phyloP scores from a whole-genome alignment of 2,888 invertebrate species.

The Alsophila aescularia region DNA sequence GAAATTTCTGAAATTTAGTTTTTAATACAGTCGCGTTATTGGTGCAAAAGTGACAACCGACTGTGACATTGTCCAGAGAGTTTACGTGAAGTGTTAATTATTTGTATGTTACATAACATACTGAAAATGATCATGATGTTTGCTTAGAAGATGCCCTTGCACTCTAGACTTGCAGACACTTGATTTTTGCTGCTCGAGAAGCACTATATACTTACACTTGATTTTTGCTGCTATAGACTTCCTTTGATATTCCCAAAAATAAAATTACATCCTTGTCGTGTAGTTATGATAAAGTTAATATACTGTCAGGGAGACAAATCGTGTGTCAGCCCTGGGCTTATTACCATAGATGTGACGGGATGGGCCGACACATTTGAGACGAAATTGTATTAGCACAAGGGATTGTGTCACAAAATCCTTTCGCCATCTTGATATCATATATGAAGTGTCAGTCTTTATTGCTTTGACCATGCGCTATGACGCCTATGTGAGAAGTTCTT shows the following conservation, averaged over 20 bases:
- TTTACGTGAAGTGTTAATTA: no score
- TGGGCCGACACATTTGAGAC: constrained; percentile 54
- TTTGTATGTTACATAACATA: no score
- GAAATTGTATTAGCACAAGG: constrained; percentile 61
- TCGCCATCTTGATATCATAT: constrained; percentile 22
- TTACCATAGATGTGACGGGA: constrained; percentile 52
- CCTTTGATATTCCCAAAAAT: neutral
- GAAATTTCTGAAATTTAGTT: no score
- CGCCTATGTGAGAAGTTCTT: no score
- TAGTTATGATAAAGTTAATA: constrained; percentile 20
- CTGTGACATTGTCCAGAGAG: no score
- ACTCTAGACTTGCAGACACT: no score
- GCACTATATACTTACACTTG: no score
- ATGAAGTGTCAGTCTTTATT: constrained; percentile 10
- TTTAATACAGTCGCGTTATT: no score
- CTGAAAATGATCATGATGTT: no score
- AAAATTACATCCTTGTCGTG: constrained; percentile 9
- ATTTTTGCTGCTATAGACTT: neutral
- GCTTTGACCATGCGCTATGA: neutral
- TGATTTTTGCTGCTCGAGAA: no score
- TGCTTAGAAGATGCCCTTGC: no score
- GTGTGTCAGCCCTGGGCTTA: constrained; percentile 47
- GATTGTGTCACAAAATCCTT: constrained; percentile 45
- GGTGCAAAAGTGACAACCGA: no score
- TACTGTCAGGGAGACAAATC: constrained; percentile 32